Evolutionary conservation across 2,113 vertebrate genomes (phyloP), one percentile per base, ranked within the genome.

Genomic region (Alouatta palliata): DNA sequence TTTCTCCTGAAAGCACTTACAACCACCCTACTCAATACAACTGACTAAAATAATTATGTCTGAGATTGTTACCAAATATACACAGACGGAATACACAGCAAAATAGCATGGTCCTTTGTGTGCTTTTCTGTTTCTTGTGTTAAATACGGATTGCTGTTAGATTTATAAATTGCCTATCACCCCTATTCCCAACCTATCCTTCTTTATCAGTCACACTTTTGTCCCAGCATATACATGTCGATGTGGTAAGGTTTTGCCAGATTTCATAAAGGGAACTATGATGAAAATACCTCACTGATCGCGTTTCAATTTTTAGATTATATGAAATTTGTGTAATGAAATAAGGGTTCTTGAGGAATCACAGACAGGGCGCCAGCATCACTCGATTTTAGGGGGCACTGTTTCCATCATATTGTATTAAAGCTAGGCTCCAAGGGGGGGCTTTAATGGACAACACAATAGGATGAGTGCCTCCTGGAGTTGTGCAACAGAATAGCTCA

Each of bases 41-140:
- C 64, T 35, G 21, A 97, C 71, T 83, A n/a, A 92, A 95, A 73
- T 30, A 93, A 91, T 91, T 49, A 8, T 47, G 49, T 54, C 93
- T 85, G 52, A 89, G 37, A 84, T 68, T 90, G 40, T 52, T n/a
- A 43, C 14, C 21, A 79, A 58, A 87, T 40, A 64, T 54, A 19
- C 86, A 91, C 75, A 68, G 45, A 77, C 30, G 80, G 43, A 61
- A 4, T 17, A 0, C 56, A 79, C 30, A 19, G 6, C 79, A 66
- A 77, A 96, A 58, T 27, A 68, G 3, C 13, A 21, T 4, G 54
- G 32, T 49, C 25, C 7, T 76, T 54, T 20, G 25, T 45, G n/a
- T 35, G 52, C 52, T 82, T 80, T 81, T 90, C 64, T 40, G 40
- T 61, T 77, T 94, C 52, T 70, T 40, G 5, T 19, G 13, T 35